These are phyloP conservation scores for Neosilurus mollespiculum DNA, from an alignment of 2,797 vertebrate genomes.

Conservation along the genomic window DNA sequence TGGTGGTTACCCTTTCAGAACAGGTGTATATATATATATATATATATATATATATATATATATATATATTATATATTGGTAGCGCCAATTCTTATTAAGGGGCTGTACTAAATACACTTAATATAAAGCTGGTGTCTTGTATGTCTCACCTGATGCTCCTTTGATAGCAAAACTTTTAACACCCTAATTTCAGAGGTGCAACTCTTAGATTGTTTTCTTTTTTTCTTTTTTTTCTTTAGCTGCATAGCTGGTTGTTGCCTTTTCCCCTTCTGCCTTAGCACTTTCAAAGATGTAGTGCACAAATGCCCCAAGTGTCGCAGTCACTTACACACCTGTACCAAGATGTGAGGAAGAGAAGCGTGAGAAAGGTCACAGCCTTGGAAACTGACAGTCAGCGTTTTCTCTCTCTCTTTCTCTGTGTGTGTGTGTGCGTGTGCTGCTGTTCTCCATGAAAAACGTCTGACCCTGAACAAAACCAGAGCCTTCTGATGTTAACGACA, in stretches of 20 bases:
- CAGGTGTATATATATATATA: too few species aligned
- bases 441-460: neutral
- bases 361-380: neutral
- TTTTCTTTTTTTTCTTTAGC: constrained; percentile 51
- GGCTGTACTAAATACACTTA: neutral
- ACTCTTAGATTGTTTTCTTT: neutral
- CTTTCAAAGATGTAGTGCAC: constrained; percentile 64
- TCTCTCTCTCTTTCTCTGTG: too few species aligned
- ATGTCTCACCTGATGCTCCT: neutral
- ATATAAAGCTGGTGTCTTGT: neutral
- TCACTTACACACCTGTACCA: constrained; percentile 55
- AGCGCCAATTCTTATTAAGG: too few species aligned
- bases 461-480: neutral
- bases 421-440: neutral
- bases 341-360: constrained; percentile 56
- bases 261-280: constrained; percentile 67
- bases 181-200: too few species aligned
- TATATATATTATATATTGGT: too few species aligned
- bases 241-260: constrained; percentile 72
- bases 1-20: too few species aligned
- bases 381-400: neutral
- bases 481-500: constrained; percentile 45
- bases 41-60: too few species aligned
- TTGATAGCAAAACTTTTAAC: neutral
- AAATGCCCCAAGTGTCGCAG: constrained; percentile 71